A percentile compares a stretch with the other conserved stretches of the same genome.
These are phyloP conservation scores for Euphydryas editha DNA, from an alignment of 2,888 invertebrate genomes.

Conservation along the genomic window DNA sequence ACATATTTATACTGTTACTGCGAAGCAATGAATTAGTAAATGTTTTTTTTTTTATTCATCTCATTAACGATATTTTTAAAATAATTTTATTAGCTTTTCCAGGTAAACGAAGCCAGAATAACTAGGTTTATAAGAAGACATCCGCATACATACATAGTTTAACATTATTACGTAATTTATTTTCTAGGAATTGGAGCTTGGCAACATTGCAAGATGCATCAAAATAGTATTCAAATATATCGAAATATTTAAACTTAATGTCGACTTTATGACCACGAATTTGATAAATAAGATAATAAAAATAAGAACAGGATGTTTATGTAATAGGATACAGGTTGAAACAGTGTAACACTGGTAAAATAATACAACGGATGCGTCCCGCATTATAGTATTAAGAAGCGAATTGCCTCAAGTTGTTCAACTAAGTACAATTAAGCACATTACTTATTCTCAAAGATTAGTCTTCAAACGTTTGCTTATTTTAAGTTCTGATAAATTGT, in stretches of 20 bases:
- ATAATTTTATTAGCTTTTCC: too few species aligned
- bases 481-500: constrained; percentile 50
- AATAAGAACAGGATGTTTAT: constrained; percentile 9
- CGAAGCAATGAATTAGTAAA: too few species aligned
- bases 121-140: not conserved
- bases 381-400: constrained; percentile 17
- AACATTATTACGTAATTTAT: not conserved
- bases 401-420: constrained; percentile 15
- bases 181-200: not conserved
- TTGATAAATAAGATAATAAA: too few species aligned
- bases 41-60: too few species aligned
- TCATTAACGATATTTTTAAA: too few species aligned
- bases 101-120: not conserved
- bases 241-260: not conserved
- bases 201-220: not conserved
- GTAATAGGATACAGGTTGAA: constrained; percentile 10
- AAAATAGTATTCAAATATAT: not conserved
- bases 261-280: constrained; percentile 3
- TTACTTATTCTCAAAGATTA: constrained; percentile 7
- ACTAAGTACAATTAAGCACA: constrained; percentile 13
- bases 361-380: constrained; percentile 12
- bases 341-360: not conserved
- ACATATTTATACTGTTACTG: too few species aligned
- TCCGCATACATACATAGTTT: not conserved
- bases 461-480: constrained; percentile 1